Conservation (phyloP, 2,113 vertebrate species). For the Monopterus albus region DNA sequence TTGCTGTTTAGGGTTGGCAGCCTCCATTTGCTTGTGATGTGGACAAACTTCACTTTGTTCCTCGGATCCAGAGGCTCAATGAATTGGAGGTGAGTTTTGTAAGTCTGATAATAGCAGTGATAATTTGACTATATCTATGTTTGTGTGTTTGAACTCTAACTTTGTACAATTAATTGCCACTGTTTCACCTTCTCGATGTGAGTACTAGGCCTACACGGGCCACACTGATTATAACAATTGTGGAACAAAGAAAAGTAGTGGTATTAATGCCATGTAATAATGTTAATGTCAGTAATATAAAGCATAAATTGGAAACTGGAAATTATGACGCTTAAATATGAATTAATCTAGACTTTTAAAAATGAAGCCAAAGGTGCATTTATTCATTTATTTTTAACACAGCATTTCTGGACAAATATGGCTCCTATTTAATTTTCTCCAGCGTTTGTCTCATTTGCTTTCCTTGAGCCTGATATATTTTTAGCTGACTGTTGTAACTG, state of each 20-base stretch:
- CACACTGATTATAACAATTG: not conserved
- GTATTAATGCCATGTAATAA: conserved; percentile 18
- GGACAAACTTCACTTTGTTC: conserved; percentile 97
- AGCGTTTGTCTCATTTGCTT: not conserved
- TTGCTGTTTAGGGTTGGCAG: conserved; percentile 91
- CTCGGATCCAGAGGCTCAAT: conserved; percentile 97
- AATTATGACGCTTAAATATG: not conserved
- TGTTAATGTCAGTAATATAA: conserved; percentile 9
- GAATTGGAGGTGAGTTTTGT: conserved; percentile 91
- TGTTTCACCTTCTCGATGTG: not conserved
- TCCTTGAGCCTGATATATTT: not conserved
- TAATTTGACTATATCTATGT: not conserved
- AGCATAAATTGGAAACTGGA: not conserved
- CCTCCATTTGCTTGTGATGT: conserved; percentile 98
- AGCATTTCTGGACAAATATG: not conserved
- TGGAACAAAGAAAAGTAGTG: not conserved
- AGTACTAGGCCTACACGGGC: not conserved
- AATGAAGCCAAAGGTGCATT: not conserved
- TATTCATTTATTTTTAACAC: not conserved
- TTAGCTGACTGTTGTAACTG: not conserved
- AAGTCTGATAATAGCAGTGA: not conserved
- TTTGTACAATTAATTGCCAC: not conserved
- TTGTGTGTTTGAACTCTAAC: not conserved
- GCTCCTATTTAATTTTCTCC: not conserved
- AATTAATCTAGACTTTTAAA: not conserved